Evolutionary conservation across 2,888 invertebrate species (phyloP), one percentile per base, ranked within the genome.

Genomic region (Megastigmus dorsalis): DNA sequence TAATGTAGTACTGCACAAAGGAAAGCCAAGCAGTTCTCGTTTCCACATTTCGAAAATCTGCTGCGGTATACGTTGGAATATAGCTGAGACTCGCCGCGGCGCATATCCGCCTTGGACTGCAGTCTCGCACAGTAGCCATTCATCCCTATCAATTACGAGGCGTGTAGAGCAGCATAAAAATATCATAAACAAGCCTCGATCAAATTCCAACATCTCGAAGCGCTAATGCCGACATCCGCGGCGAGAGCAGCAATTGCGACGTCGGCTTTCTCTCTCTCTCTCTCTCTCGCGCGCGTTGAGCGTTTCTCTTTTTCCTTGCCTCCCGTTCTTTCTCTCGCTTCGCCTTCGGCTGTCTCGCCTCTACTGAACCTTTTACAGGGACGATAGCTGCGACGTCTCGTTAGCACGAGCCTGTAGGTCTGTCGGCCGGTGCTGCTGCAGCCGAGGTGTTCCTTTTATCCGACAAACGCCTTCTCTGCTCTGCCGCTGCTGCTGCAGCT

Each of bases 331-430:
- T 1, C 13, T 41, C 28, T 67, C 54, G 18, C 54, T 57, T 33
- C 20, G 60, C 54, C 73, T 67, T 73, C 54, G 66, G 60, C 72
- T 59, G 66, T 65, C 54, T 63, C 43, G 50, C 45, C n/a, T n/a
- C n/a, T n/a, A n/a, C n/a, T 63, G 36, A 52, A 48, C 74, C 69
- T 75, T 67, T 69, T 70, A 62, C 66, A 69, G 45, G 33, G 45
- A 54, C 52, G 68, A 33, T 55, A 59, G 54, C 20, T 48, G 60
- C 73, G 76, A 76, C 76, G 74, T 77, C 79, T 79, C 79, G 79
- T 79, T 79, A 79, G 77, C 79, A 72, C 75, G 70, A 57, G 69
- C 75, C 75, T 72, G 76, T 77, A 75, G 77, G 77, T 77, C 77
- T 54, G 74, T 70, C 76, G 68, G 52, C 28, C 33, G 43, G 60